Evolutionary conservation across 2,797 vertebrate species (phyloP).

Genomic region (Aulostomus chinensis): DNA sequence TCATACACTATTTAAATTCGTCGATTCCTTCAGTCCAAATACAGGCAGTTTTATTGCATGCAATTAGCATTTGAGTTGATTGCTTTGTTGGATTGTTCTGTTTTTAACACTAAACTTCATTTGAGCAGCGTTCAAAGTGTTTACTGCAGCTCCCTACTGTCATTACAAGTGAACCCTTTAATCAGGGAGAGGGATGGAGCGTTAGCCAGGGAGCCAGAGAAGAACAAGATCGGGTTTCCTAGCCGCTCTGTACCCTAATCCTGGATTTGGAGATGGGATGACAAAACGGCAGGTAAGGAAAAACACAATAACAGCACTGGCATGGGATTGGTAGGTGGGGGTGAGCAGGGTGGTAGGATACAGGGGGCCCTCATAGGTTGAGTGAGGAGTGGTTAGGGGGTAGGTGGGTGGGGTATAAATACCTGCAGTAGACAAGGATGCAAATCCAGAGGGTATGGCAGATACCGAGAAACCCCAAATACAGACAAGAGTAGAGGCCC

Average conservation of each 20-base stretch:
- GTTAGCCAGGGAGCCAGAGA: conserved; percentile 24
- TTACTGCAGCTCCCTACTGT: conserved; percentile 21
- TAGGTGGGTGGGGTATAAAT: conserved; percentile 91
- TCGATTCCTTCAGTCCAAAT: no score
- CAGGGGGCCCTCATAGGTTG: conserved; percentile 45
- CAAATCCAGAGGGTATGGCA: conserved; percentile 72
- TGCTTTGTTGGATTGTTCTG: no score
- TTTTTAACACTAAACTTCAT: no score
- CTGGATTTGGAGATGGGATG: conserved; percentile 70
- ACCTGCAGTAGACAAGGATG: conserved; percentile 85
- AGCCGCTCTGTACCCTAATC: conserved; percentile 73
- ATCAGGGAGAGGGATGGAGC: conserved; percentile 43
- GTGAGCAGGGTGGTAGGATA: conserved; percentile 39
- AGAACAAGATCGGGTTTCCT: conserved; percentile 67
- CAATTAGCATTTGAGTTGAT: no score
- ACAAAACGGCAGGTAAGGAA: conserved; percentile 62
- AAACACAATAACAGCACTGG: conserved; percentile 67
- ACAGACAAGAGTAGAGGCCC: conserved; percentile 14
- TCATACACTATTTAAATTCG: not conserved
- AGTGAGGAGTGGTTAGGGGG: conserved; percentile 74
- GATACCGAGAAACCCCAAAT: conserved; percentile 9
- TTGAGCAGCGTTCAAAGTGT: not conserved
- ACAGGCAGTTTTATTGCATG: no score
- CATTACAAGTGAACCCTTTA: conserved; percentile 28
- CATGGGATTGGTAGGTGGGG: conserved; percentile 59